Percentiles rank a stretch among this genome's conserved stretches.
phyloP scores from a whole-genome alignment of 2,113 vertebrate species.

The Tragelaphus strepsiceros region DNA sequence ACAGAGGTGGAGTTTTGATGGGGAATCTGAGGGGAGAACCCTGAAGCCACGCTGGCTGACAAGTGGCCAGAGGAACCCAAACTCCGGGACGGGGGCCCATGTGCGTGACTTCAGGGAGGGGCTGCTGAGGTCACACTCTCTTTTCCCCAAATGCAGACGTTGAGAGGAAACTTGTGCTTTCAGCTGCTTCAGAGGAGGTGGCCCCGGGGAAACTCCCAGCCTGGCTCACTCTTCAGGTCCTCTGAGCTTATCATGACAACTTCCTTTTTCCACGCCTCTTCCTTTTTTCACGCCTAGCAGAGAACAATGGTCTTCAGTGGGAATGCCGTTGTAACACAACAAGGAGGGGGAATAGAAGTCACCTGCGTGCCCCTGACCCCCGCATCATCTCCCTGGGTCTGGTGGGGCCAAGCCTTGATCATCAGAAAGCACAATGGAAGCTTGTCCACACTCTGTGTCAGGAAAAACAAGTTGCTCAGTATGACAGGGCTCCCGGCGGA shows the following conservation, averaged over 20 bases:
- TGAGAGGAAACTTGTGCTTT: background rate
- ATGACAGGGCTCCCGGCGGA: background rate
- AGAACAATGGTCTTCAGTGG: background rate
- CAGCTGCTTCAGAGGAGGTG: background rate
- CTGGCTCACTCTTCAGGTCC: background rate
- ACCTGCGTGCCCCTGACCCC: fast-evolving
- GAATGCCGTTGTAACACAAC: background rate
- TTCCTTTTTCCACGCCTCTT: background rate
- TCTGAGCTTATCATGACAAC: background rate
- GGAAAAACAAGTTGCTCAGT: background rate
- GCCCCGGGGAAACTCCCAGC: background rate
- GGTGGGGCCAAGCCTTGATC: background rate
- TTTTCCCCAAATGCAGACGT: slow-evolving; percentile 9
- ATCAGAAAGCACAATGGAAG: background rate
- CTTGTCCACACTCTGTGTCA: background rate
- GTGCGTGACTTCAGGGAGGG: background rate
- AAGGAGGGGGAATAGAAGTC: background rate
- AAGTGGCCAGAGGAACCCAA: background rate
- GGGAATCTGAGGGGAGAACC: background rate
- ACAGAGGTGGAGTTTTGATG: background rate
- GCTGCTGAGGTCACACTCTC: background rate
- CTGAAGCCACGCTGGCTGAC: background rate
- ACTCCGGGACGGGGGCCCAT: too few relatives aligned
- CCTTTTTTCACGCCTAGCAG: background rate
- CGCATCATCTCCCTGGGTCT: fast-evolving